These are phyloP conservation scores for Carcinoscorpius rotundicauda DNA, from an alignment of 1,140 invertebrate genomes.

Conservation along the genomic window DNA sequence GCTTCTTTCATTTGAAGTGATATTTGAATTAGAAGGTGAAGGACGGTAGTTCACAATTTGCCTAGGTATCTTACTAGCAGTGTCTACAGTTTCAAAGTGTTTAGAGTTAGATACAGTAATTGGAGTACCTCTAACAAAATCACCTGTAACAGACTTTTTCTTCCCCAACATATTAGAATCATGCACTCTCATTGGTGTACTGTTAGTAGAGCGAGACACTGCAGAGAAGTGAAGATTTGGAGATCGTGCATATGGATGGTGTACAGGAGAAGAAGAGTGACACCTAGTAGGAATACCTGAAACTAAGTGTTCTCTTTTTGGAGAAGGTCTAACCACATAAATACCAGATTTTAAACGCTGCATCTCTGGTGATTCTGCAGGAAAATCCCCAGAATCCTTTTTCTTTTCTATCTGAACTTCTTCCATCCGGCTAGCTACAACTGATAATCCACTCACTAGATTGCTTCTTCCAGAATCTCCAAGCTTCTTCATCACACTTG, in stretches of 20 bases:
- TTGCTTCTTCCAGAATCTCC: conserved; percentile 15
- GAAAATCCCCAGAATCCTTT: too few species aligned
- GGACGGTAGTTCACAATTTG: too few species aligned
- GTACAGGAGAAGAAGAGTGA: conserved; percentile 17
- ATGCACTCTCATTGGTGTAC: background rate
- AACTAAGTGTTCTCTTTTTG: too few species aligned
- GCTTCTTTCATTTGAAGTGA: too few species aligned
- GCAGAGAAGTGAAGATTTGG: too few species aligned
- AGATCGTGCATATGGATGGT: background rate
- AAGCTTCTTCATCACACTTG: conserved; percentile 14
- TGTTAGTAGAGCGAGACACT: background rate
- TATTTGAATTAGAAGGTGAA: too few species aligned
- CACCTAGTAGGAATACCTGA: conserved; percentile 7
- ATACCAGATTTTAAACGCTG: conserved; percentile 13
- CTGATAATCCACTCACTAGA: conserved; percentile 14
- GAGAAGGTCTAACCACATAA: conserved; percentile 2
- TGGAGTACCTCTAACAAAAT: background rate
- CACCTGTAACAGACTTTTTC: background rate
- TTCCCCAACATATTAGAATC: background rate
- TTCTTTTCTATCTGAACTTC: too few species aligned
- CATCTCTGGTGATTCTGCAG: too few species aligned
- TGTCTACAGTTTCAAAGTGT: too few species aligned
- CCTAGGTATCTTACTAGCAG: too few species aligned
- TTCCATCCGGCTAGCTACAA: background rate
- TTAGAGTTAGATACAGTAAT: too few species aligned